A percentile compares a stretch with the other conserved stretches of the same genome.
Conservation (phyloP, 1,140 invertebrate species). For the Drosophila miranda region DNA sequence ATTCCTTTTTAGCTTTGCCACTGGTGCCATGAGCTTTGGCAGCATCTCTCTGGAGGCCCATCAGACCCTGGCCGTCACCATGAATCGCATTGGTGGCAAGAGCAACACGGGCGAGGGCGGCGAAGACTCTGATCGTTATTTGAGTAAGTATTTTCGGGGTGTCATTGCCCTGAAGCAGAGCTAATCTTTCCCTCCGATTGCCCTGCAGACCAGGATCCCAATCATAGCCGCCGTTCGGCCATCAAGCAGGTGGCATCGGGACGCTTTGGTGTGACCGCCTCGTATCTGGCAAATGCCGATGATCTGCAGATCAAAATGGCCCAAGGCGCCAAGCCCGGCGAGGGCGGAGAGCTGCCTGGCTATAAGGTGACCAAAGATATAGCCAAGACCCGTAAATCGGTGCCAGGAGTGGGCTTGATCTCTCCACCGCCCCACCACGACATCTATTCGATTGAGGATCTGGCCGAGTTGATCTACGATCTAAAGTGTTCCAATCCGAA, state of each 20-base stretch:
- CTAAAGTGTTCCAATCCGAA: constrained; percentile 98
- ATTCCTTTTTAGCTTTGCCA: constrained; percentile 59
- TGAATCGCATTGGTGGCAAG: constrained; percentile 98
- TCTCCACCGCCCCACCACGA: constrained; percentile 99
- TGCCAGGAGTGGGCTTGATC: constrained; percentile 98
- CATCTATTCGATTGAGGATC: constrained; percentile 99
- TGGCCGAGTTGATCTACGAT: constrained; percentile 99
- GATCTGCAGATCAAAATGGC: constrained; percentile 99
- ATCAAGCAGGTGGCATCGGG: constrained; percentile 98
- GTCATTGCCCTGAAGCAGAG: neutral
- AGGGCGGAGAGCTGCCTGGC: constrained; percentile 95
- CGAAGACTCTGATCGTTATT: constrained; percentile 94
- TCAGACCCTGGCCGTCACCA: constrained; percentile 96
- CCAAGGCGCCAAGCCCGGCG: constrained; percentile 98
- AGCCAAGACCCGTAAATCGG: constrained; percentile 96
- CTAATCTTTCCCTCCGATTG: neutral
- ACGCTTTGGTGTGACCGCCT: constrained; percentile 98
- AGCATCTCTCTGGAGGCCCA: constrained; percentile 93
- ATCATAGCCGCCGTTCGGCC: constrained; percentile 90
- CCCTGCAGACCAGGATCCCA: constrained; percentile 86
- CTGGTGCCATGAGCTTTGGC: constrained; percentile 85
- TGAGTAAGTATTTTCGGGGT: constrained; percentile 83
- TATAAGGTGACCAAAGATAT: constrained; percentile 96
- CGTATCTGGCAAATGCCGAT: constrained; percentile 98
- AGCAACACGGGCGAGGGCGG: constrained; percentile 98